Percentiles rank a stretch among this genome's conserved stretches.
Conservation (phyloP, 2,888 invertebrate species). For the Lithophane leautieri region DNA sequence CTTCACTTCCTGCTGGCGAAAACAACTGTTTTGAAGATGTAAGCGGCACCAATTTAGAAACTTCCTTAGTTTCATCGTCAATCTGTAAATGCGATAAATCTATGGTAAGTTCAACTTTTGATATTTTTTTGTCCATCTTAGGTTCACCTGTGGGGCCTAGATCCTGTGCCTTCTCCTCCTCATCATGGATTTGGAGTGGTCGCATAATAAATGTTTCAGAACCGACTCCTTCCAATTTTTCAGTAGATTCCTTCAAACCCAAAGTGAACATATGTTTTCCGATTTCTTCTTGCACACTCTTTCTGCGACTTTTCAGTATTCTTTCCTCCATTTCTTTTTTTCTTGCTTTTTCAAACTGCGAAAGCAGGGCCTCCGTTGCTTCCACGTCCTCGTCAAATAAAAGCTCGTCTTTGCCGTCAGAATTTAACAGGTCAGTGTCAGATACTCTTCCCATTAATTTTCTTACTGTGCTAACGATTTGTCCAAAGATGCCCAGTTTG, state of each 20-base stretch:
- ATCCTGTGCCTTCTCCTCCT: slow-evolving; percentile 22
- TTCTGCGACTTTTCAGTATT: slow-evolving; percentile 16
- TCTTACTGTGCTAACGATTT: slow-evolving; percentile 51
- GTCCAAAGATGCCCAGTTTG: slow-evolving; percentile 33
- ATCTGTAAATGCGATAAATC: slow-evolving; percentile 19
- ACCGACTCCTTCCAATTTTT: slow-evolving; percentile 5
- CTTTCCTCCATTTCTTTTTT: slow-evolving; percentile 42
- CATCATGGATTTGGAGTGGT: slow-evolving; percentile 51
- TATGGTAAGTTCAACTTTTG: slow-evolving; percentile 6
- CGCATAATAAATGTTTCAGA: slow-evolving; percentile 22
- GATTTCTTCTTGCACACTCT: slow-evolving; percentile 31
- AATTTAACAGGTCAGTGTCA: slow-evolving; percentile 35
- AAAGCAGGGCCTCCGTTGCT: slow-evolving; percentile 64
- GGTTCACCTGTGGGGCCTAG: not conserved
- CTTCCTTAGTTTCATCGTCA: slow-evolving; percentile 20
- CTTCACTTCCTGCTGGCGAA: not conserved
- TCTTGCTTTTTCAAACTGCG: slow-evolving; percentile 59
- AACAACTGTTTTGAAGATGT: slow-evolving; percentile 16
- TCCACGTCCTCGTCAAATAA: slow-evolving; percentile 66
- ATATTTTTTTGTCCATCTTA: not conserved
- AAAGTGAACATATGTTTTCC: slow-evolving; percentile 58
- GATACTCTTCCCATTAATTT: slow-evolving; percentile 57
- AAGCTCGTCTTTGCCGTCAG: slow-evolving; percentile 58
- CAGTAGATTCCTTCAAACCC: slow-evolving; percentile 52
- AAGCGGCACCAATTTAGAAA: slow-evolving; percentile 3